Base-by-base conservation (phyloP, 2,797 vertebrate species). In the Sebastes aleutianus region DNA sequence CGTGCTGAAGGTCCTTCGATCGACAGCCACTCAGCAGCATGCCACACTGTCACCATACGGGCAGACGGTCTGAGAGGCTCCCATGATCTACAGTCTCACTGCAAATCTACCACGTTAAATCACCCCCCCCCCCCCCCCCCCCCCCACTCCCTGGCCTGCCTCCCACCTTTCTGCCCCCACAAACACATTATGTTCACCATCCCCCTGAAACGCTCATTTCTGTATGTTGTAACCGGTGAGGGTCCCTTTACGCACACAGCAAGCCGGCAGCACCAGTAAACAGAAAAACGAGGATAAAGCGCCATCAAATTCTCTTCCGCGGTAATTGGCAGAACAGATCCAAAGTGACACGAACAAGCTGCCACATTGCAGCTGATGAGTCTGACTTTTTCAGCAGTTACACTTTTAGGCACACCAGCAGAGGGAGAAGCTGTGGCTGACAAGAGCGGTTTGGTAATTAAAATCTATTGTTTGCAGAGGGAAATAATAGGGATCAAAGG, bases 41-140 rank as follows among this genome's bases (percentile, higher is more conserved):
- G 80, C 87, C 75, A 87, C 78, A 73, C 84, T 81, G 90, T 91
- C 88, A 89, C 86, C 53, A 32, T 77, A 85, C 56, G 57, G 79
- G 85, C 81, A 77, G 88, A 86, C 61, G 59, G 82, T 88, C 84
- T 82, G 84, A 88, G 89, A 91, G 85, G 80, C 80, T 83, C 69
- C 70, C 36, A 66, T 93, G 93, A 95, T 94, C 88, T 94, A 93
- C 86, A 70, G 86, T 76, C 79, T 87, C 81, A 81, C 70, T 36
- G 88, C 90, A 94, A 95, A 94, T 94, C 91, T 76, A 85, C 16
- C 78, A 72, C 82, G 85, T 89, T 94, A 95, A 95, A 95, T 95
- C 93, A 94, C 69, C 78, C 79, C 83, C 32, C 70, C 5, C 4
- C 0, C 4, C 70, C 24, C 24, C 70, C 5, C 4, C 0, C 4